Percentiles rank a stretch among this genome's conserved stretches.
Evolutionary conservation across 2,113 vertebrate genomes (phyloP).

Genomic region (Cebus imitator): DNA sequence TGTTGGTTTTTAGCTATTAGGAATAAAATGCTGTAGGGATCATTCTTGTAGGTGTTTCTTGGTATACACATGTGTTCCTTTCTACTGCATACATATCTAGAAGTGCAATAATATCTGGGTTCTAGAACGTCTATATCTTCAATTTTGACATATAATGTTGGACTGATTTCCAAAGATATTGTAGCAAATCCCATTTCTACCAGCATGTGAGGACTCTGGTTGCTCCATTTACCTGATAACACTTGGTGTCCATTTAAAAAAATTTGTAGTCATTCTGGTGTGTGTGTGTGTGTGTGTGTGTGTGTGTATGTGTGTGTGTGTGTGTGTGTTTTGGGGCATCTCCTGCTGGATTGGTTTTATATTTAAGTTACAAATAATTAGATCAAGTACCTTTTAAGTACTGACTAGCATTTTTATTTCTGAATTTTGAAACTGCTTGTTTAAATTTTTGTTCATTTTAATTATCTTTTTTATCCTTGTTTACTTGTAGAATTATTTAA

Average conservation of each 20-base stretch:
- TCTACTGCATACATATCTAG: neutral
- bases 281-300: neutral
- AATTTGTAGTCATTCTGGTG: neutral
- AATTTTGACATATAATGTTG: neutral
- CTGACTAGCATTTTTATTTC: neutral
- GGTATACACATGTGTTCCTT: neutral
- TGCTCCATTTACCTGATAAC: no score
- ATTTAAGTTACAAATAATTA: neutral
- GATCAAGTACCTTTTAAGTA: neutral
- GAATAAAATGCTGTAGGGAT: neutral
- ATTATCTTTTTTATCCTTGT: neutral
- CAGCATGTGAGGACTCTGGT: neutral
- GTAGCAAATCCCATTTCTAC: neutral
- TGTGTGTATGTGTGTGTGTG: neutral
- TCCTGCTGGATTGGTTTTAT: neutral
- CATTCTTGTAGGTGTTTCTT: neutral
- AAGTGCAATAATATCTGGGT: neutral
- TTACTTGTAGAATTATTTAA: neutral
- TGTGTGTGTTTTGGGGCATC: neutral
- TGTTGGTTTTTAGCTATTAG: neutral
- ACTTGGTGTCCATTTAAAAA: neutral
- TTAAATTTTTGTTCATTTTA: neutral
- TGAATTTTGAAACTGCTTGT: neutral
- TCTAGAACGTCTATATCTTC: neutral
- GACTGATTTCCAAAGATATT: neutral